Conservation (phyloP, 2,113 vertebrate genomes). For the Phoenicopterus ruber region DNA sequence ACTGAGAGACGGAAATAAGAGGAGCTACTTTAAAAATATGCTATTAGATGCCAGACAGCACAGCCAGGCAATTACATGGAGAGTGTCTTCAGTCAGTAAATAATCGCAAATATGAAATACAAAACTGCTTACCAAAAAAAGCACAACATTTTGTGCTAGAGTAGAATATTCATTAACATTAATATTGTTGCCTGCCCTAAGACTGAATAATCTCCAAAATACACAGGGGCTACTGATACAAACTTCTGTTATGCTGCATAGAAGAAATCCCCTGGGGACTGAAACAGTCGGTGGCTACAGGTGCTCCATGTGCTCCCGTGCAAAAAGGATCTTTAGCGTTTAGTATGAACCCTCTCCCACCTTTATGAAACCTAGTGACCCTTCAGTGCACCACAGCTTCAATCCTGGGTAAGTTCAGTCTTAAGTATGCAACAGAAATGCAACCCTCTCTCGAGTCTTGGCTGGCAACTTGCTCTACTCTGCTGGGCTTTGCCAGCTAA, state of each 20-base stretch:
- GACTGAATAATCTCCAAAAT: not conserved
- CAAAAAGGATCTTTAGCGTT: not conserved
- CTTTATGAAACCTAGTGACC: not conserved
- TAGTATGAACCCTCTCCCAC: not conserved
- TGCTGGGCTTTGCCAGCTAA: not conserved
- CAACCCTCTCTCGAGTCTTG: not conserved
- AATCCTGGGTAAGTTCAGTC: not conserved
- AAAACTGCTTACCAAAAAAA: not conserved
- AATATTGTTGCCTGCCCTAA: not conserved
- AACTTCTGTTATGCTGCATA: not conserved
- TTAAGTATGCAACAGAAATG: not conserved
- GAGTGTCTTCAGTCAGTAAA: not conserved
- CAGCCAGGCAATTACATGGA: not conserved
- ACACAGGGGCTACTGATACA: not conserved
- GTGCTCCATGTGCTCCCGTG: not conserved
- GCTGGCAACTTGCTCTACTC: not conserved
- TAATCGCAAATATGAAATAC: not conserved
- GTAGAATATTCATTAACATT: not conserved
- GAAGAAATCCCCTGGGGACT: not conserved
- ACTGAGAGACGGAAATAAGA: not conserved
- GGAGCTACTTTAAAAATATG: not conserved
- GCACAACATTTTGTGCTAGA: not conserved
- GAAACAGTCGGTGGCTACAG: accelerated
- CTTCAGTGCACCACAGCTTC: not conserved
- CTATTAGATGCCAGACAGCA: not conserved